Conservation (phyloP, 2,888 invertebrate genomes). For the Eretmocerus hayati region DNA sequence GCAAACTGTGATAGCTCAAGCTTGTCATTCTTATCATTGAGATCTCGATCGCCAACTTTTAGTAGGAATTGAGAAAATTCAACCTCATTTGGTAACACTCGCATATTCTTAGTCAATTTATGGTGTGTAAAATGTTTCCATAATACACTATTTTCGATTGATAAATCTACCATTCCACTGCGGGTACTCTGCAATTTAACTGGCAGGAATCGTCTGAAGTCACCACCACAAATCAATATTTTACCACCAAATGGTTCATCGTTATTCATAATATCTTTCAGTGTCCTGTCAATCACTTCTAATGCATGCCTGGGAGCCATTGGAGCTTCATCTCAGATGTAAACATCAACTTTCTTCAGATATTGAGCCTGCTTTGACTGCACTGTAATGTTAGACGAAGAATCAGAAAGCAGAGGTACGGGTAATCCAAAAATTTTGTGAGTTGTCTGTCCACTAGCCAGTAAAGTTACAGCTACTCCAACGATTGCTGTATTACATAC, state of each 20-base stretch:
- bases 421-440: constrained; percentile 37
- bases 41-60: constrained; percentile 17
- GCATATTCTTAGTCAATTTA: constrained; percentile 26
- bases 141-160: constrained; percentile 20
- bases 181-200: constrained; percentile 9
- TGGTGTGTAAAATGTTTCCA: constrained; percentile 24
- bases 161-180: constrained; percentile 15
- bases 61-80: constrained; percentile 23
- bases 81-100: constrained; percentile 20
- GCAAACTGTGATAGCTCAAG: constrained; percentile 14
- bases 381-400: constrained; percentile 16
- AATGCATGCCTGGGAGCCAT: constrained; percentile 22
- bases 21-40: constrained; percentile 23
- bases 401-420: constrained; percentile 20
- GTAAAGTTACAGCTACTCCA: constrained; percentile 35
- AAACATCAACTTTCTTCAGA: constrained; percentile 15
- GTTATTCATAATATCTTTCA: constrained; percentile 24
- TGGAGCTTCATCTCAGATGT: constrained; percentile 27
- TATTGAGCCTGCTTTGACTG: constrained; percentile 19
- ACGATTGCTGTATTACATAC: constrained; percentile 30
- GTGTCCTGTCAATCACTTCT: constrained; percentile 18
- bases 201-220: constrained; percentile 14
- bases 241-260: constrained; percentile 24
- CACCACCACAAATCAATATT: constrained; percentile 22
- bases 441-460: constrained; percentile 36